These are phyloP conservation scores for Stenchaetothrips biformis DNA, from an alignment of 2,888 invertebrate genomes.

Conservation along the genomic window DNA sequence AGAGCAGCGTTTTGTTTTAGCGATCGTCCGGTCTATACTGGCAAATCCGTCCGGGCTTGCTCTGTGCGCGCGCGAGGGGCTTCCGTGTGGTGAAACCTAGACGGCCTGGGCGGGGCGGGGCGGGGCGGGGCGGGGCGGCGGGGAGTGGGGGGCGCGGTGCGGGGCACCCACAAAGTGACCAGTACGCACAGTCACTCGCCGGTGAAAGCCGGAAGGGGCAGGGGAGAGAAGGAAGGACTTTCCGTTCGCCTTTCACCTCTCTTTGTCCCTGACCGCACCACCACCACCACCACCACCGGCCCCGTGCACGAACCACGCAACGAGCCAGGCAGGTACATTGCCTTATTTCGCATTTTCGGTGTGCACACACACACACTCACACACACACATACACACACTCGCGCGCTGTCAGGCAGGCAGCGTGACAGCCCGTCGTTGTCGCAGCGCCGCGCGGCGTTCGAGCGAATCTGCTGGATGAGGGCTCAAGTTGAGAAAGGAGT, in stretches of 20 bases:
- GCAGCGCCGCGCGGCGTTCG: constrained; percentile 1
- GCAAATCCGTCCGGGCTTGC: too few relatives aligned
- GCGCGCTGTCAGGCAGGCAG: background rate
- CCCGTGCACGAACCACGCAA: too few relatives aligned
- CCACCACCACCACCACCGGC: background rate
- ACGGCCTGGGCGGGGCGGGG: background rate
- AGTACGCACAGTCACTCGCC: too few relatives aligned
- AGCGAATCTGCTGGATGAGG: constrained; percentile 13
- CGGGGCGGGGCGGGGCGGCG: background rate
- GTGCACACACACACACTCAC: too few relatives aligned
- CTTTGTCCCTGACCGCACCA: background rate
- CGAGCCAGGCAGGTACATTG: too few relatives aligned
- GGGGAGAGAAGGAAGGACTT: background rate
- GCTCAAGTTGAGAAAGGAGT: constrained; percentile 1
- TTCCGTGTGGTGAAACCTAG: background rate
- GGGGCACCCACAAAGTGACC: too few relatives aligned
- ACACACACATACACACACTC: too few relatives aligned
- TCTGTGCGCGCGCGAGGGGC: background rate
- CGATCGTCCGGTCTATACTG: background rate
- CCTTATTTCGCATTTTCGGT: too few relatives aligned
- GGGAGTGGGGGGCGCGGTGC: background rate
- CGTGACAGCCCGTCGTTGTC: background rate
- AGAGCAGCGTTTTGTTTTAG: background rate
- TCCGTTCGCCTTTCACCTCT: background rate
- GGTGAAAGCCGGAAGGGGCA: too few relatives aligned